Evolutionary conservation across 2,797 vertebrate genomes (phyloP).

Genomic region (Phrynocephalus guinanensis): DNA sequence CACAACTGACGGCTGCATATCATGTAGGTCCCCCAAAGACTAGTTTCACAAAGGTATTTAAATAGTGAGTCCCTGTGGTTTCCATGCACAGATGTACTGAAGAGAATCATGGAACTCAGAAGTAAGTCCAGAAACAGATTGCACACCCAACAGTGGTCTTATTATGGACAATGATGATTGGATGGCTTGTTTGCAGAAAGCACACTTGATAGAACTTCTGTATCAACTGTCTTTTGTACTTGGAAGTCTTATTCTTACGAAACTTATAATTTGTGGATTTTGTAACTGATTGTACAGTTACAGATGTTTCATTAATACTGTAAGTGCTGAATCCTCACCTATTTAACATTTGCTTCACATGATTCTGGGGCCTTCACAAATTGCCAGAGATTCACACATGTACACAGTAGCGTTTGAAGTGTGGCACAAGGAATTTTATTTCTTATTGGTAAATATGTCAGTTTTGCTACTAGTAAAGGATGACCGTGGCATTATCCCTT

Average conservation of each 20-base stretch:
- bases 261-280: conserved; percentile 8
- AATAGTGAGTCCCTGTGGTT: neutral
- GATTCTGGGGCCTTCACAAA: too few species aligned
- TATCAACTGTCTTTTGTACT: conserved; percentile 77
- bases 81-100: neutral
- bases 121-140: neutral
- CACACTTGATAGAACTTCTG: conserved; percentile 61
- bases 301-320: conserved; percentile 49
- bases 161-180: neutral
- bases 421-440: too few species aligned
- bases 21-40: neutral
- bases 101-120: neutral
- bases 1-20: neutral
- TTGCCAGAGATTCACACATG: too few species aligned
- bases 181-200: conserved; percentile 34
- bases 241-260: neutral
- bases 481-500: too few species aligned
- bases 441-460: too few species aligned
- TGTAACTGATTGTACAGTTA: neutral
- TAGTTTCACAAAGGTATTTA: neutral
- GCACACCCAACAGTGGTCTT: neutral
- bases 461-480: too few species aligned
- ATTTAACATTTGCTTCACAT: too few species aligned
- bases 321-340: neutral
- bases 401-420: too few species aligned